Evolutionary conservation across 2,888 invertebrate genomes (phyloP), one percentile per base, ranked within the genome.

Genomic region (Malthinus flaveolus): DNA sequence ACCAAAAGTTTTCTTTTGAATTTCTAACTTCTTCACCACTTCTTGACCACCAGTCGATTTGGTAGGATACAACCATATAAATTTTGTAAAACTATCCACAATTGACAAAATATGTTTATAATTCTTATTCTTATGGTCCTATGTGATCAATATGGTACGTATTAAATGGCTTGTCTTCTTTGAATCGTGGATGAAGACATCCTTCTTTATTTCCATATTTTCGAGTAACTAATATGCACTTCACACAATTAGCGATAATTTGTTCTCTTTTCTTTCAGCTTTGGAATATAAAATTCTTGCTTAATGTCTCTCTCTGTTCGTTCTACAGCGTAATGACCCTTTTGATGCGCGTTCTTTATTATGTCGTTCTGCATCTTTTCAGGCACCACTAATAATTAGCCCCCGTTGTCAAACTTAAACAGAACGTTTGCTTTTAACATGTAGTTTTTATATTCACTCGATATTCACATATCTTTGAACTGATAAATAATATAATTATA

Each of bases 51-150:
- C 61, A 0, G 68, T 72, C 1, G 70, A 60, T 45, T 69, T 72
- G 0, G 67, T 68, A 0, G 72, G 66, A 56, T 74, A 73, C 1
- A 73, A 39, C 72, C 69, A 75, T 0, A 61, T 59, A 51, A 72
- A 75, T 53, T 75, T 74, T 0, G 71, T 64, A 49, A 73, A 75
- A 3, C 50, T 66, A 34, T 74, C 73, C 2, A 70, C 53, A 3
- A 72, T 59, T 6, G 50, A 59, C 8, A 66, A 61, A 7, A 66
- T 56, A 36, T 64, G 49, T 9, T 62, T 50, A 48, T 71, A 71
- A 42, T 55, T 61, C 36, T 71, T 70, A 12, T 61, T 61, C 46
- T 1, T 70, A 36, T 8, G 70, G 68, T 42, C 71, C 71, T 32
- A 68, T 49, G 59, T 71, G 69, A 46, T 71, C 70, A 2, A 66